Evolutionary conservation across 2,113 vertebrate species (phyloP), one percentile per base, ranked within the genome.

Genomic region (Dicrurus megarhynchus): DNA sequence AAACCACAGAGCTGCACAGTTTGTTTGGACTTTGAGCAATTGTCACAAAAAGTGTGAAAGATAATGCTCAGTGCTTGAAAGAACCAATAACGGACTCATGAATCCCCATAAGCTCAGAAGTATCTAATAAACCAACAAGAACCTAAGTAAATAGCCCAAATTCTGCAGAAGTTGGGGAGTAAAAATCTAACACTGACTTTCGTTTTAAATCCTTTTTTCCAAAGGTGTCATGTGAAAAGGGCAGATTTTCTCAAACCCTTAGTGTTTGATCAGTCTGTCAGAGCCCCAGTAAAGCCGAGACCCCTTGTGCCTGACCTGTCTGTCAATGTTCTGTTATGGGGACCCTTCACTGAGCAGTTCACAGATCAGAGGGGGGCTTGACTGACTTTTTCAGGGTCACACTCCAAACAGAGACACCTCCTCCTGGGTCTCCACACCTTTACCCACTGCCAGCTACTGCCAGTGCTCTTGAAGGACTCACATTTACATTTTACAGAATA

Each of bases 321-420:
- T 65, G 18, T 50, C 33, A 42, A 3, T 8, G 11, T 1, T 17
- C 12, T 22, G 7, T 7, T 37, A 16, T 50, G 44, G 10, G 22
- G 7, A 44, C 1, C 35, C 27, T 52, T 44, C 68, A 33, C 20
- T 26, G 28, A 15, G 30, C 35, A 26, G 20, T 26, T 63, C 41
- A 32, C 18, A 24, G 15, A 28, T 28, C 35, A 14, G 19, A 37
- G 19, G 13, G 10, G 0, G 0, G 27, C 23, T 49, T 0, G 0
- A 23, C 7, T 0, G 0, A 12, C 7, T 37, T 44, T 27, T n/a
- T 89, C 37, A 59, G 68, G 22, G 15, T 39, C 37, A 52, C 42
- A 44, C 10, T 13, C 9, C 7, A 28, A 42, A 32, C 7, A 56
- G 26, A 57, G 32, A 64, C 4, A 27, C 1, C 7, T 8, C 7